A percentile compares a stretch with the other conserved stretches of the same genome.
Conservation (phyloP, 2,888 invertebrate genomes). For the Macaria liturata region DNA sequence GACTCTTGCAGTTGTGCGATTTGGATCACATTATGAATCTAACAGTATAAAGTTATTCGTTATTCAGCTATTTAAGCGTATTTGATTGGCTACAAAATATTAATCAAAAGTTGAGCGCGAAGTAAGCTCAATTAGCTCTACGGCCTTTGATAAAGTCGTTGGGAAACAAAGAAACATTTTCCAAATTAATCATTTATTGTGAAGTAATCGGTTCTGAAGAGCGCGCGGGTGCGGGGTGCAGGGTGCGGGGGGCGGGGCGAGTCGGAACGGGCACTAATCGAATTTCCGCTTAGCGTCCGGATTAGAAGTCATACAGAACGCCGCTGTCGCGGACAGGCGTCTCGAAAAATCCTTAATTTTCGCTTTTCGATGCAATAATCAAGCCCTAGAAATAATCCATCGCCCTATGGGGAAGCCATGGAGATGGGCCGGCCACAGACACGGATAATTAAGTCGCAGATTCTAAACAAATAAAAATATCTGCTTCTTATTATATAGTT, state of each 20-base stretch:
- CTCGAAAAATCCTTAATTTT: constrained; percentile 64
- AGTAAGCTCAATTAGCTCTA: constrained; percentile 6
- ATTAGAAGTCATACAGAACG: constrained; percentile 66
- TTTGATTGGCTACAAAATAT: neutral
- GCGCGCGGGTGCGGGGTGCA: constrained; percentile 19
- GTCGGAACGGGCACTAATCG: constrained; percentile 52
- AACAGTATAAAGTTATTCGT: too few relatives aligned
- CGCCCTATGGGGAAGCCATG: constrained; percentile 6
- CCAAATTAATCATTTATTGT: constrained; percentile 46
- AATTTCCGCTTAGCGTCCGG: constrained; percentile 62
- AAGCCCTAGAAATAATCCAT: constrained; percentile 34
- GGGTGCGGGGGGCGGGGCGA: constrained; percentile 10
- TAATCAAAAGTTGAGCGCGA: neutral
- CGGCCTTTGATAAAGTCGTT: constrained; percentile 18
- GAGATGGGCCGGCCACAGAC: too few relatives aligned
- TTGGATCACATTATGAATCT: too few relatives aligned
- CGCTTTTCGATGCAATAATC: constrained; percentile 56
- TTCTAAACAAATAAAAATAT: too few relatives aligned
- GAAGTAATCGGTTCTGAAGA: constrained; percentile 38
- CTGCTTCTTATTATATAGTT: too few relatives aligned
- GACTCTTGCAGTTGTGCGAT: too few relatives aligned
- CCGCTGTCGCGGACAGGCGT: constrained; percentile 60
- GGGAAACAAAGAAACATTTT: constrained; percentile 34
- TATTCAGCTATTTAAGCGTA: too few relatives aligned
- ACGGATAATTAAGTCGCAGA: too few relatives aligned